Percentiles rank a stretch among this genome's conserved stretches.
Evolutionary conservation across 2,113 vertebrate genomes (phyloP).

Genomic region (Empidonax alnorum): DNA sequence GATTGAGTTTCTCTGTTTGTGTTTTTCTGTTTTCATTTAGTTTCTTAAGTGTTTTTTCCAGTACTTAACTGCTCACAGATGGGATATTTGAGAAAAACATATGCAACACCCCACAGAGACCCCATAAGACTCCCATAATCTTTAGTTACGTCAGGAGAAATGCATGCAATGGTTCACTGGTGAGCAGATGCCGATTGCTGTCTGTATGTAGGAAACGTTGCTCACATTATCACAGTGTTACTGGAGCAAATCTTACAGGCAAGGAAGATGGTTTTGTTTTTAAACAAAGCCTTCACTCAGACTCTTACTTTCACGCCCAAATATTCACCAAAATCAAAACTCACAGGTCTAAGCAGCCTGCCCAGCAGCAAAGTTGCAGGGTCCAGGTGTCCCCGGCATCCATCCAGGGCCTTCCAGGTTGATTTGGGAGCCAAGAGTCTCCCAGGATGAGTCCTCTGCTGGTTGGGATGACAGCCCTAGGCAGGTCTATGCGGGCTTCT

Average conservation of each 20-base stretch:
- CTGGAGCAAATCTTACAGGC: not conserved
- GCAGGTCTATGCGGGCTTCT: not conserved
- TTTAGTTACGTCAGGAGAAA: conserved; percentile 13
- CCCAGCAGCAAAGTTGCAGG: not conserved
- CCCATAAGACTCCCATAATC: not conserved
- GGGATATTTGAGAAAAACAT: not conserved
- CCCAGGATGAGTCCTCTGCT: fast-evolving
- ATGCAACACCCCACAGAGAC: not conserved
- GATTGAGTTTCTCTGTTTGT: not conserved
- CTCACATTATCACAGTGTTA: fast-evolving
- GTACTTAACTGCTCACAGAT: conserved; percentile 43
- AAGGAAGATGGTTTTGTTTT: not conserved
- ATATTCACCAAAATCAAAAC: not conserved
- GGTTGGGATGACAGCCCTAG: fast-evolving
- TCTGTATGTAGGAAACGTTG: not conserved
- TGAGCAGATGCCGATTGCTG: not conserved
- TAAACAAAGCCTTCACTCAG: not conserved
- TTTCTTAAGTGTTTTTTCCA: not conserved
- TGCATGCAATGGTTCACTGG: not conserved
- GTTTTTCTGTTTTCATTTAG: not conserved
- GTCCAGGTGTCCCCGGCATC: too few species aligned
- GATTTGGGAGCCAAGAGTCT: not conserved
- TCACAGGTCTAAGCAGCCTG: not conserved
- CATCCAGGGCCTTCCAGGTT: too few species aligned
- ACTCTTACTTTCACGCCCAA: not conserved